phyloP scores from a whole-genome alignment of 2,797 vertebrate species.

The Macroramphosus scolopax region DNA sequence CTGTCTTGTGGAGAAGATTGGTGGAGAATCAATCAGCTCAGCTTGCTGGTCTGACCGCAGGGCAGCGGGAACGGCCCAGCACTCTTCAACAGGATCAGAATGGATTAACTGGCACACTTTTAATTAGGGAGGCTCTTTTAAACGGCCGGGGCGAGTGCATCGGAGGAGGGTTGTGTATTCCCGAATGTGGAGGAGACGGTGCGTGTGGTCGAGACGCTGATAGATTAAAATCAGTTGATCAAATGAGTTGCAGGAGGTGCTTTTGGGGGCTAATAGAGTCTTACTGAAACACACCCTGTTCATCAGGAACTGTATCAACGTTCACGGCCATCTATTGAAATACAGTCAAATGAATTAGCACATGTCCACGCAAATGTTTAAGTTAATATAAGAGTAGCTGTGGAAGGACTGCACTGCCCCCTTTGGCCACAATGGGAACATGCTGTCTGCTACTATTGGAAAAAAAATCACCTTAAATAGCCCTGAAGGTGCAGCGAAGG shows the following conservation, averaged over 20 bases:
- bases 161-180: slow-evolving; percentile 53
- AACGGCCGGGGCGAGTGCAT: slow-evolving; percentile 57
- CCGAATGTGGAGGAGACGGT: slow-evolving; percentile 27
- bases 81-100: slow-evolving; percentile 81
- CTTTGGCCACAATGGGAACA: slow-evolving; percentile 38
- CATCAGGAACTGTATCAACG: too few relatives aligned
- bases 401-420: slow-evolving; percentile 59
- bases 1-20: slow-evolving; percentile 73
- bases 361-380: background rate
- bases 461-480: slow-evolving; percentile 41
- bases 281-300: too few relatives aligned
- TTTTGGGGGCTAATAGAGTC: too few relatives aligned
- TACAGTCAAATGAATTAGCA: too few relatives aligned
- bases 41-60: slow-evolving; percentile 67
- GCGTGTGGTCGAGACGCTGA: slow-evolving; percentile 31
- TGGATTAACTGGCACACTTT: slow-evolving; percentile 86
- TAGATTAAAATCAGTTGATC: slow-evolving; percentile 29
- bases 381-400: background rate
- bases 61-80: slow-evolving; percentile 75
- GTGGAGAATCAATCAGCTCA: slow-evolving; percentile 84
- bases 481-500: slow-evolving; percentile 44
- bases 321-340: too few relatives aligned
- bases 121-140: slow-evolving; percentile 70
- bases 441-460: slow-evolving; percentile 20
- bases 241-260: slow-evolving; percentile 3